Percentiles rank a stretch among this genome's conserved stretches.
These are phyloP conservation scores for Tragelaphus oryx DNA, from an alignment of 2,797 vertebrate species.

Conservation along the genomic window DNA sequence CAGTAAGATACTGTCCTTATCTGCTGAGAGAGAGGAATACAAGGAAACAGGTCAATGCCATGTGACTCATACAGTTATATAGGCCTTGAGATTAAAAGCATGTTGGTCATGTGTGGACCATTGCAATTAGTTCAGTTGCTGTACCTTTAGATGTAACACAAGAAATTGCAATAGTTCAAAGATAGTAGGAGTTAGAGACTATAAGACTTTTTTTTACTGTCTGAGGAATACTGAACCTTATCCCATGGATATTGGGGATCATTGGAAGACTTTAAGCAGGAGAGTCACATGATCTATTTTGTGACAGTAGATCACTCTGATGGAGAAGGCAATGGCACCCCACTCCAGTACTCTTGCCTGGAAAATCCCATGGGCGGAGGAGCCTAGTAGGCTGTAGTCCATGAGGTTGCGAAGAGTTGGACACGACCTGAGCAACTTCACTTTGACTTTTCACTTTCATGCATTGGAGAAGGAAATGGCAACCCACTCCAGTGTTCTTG, in stretches of 20 bases:
- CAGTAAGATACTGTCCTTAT: background rate
- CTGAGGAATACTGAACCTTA: background rate
- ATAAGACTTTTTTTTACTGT: background rate
- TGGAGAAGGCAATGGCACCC: background rate
- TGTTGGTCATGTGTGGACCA: background rate
- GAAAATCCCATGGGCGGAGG: too few relatives aligned
- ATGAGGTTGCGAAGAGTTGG: too few relatives aligned
- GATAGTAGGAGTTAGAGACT: background rate
- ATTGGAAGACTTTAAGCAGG: background rate
- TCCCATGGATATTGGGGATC: background rate
- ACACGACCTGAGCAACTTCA: too few relatives aligned
- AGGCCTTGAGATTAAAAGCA: background rate
- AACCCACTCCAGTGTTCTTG: too few relatives aligned
- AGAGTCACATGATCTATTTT: background rate
- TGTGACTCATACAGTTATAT: background rate
- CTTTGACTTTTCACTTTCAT: too few relatives aligned
- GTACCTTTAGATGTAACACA: background rate
- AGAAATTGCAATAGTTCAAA: background rate
- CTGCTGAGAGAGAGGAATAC: background rate
- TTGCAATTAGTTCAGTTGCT: background rate
- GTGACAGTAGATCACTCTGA: background rate
- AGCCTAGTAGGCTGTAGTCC: too few relatives aligned
- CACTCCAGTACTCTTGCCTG: too few relatives aligned
- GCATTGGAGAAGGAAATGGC: too few relatives aligned
- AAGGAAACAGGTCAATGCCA: background rate